These are phyloP conservation scores for Poeciliopsis gracilis DNA, from an alignment of 2,797 vertebrate species.

Conservation along the genomic window DNA sequence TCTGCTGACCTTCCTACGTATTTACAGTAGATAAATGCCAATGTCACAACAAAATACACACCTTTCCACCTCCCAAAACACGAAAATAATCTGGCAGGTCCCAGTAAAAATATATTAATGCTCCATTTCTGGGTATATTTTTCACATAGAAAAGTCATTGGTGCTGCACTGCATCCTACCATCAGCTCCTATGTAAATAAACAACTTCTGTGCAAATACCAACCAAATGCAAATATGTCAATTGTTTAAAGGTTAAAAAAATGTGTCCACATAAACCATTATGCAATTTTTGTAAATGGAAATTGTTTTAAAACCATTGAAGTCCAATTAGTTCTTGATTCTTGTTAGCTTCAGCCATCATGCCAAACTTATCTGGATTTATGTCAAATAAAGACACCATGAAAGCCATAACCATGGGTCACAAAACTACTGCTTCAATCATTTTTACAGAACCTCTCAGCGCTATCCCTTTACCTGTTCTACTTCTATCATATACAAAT, in stretches of 20 bases:
- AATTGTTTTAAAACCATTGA: background rate
- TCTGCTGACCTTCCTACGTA: background rate
- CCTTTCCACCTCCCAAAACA: background rate
- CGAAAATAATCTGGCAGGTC: background rate
- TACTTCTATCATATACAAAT: constrained; percentile 50
- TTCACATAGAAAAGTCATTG: background rate
- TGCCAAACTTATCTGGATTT: background rate
- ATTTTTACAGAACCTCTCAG: background rate
- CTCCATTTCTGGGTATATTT: background rate
- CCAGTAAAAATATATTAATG: background rate
- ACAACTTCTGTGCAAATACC: constrained; percentile 1
- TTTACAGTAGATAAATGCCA: background rate
- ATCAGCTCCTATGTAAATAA: background rate
- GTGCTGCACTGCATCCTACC: background rate
- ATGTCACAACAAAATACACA: background rate
- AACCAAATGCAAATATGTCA: background rate
- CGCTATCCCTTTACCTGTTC: background rate
- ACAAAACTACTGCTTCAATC: background rate
- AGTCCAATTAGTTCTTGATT: background rate
- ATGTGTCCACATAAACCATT: background rate
- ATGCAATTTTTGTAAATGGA: background rate
- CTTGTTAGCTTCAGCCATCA: background rate
- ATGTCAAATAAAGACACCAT: background rate
- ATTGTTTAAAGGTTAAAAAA: background rate
- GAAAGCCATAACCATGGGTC: background rate